Base-by-base conservation (phyloP, 64 coral and sea anemone species). In the Montipora efflorescens region DNA sequence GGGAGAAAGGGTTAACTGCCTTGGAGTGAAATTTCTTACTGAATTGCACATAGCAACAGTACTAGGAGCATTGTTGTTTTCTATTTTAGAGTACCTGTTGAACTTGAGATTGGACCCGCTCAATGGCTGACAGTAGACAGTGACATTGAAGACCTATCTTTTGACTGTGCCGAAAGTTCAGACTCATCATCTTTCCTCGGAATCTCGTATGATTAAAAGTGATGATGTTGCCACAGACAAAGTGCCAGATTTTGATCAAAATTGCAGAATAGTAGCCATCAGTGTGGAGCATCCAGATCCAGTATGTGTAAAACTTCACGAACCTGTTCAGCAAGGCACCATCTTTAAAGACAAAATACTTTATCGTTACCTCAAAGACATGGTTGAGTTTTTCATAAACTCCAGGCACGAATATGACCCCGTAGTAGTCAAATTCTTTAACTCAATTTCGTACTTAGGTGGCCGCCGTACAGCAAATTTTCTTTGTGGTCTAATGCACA, bases 261-360 rank as follows among this genome's bases (percentile, higher is more conserved):
- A 77, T 5, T 77, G 87, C 19, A 77, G 73, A n/a, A 62, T 90
- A 62, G 3, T 79, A 8, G 88, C 88, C 48, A 36, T 78, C 3
- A 53, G 43, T 15, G 44, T 90, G 23, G 88, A 90, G 61, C 74
- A 90, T 53, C 81, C 91, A 44, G 91, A 93, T 47, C 80, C 80
- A 59, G 81, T 93, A 77, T 93, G 91, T 87, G 91, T 93, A 25
- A 93, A 87, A 59, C 81, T 93, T 28, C 64, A 93, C 58, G 91
- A 93, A 44, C 81, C 79, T 8, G 87, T 93, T 53, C 80, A 44
- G 61, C 68, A 79, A 76, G 91, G 81, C 74, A 93, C 66, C 77
- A 74, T 93, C 18, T 58, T 75, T 2, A 74, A 10, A 74, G 20
- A 74, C 9, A 22, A 74, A 23, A 74, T 74, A 74, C 87, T 87